Conservation (phyloP, 2,888 invertebrate species). For the Cerceris rybyensis region DNA sequence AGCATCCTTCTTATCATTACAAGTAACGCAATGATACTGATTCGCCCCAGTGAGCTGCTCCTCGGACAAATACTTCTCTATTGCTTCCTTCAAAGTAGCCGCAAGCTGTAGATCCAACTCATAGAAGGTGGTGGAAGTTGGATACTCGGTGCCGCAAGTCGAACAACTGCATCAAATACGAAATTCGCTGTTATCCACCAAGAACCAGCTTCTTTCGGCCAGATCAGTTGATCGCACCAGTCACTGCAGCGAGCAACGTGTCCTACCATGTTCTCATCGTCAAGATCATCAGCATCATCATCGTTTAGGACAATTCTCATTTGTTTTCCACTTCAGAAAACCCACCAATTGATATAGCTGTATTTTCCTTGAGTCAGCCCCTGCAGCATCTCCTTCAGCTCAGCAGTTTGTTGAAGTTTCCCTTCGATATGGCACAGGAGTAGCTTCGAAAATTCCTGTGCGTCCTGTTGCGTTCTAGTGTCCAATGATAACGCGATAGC, state of each 20-base stretch:
- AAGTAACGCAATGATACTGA: constrained; percentile 84
- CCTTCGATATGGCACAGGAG: constrained; percentile 84
- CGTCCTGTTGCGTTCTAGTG: constrained; percentile 85
- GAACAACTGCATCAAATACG: constrained; percentile 66
- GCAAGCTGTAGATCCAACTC: constrained; percentile 85
- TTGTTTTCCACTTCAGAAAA: constrained; percentile 71
- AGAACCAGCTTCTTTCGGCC: constrained; percentile 55
- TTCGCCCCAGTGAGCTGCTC: constrained; percentile 85
- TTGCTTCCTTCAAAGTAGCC: constrained; percentile 83
- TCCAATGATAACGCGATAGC: constrained; percentile 84
- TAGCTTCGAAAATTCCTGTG: constrained; percentile 86
- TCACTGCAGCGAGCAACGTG: constrained; percentile 69
- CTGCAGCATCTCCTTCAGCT: constrained; percentile 74
- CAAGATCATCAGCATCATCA: constrained; percentile 68
- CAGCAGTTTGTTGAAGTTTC: constrained; percentile 79
- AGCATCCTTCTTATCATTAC: constrained; percentile 84
- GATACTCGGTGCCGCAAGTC: constrained; percentile 83
- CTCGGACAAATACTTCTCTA: constrained; percentile 84
- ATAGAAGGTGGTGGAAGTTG: constrained; percentile 84
- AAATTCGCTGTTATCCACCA: constrained; percentile 46
- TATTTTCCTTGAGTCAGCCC: constrained; percentile 78
- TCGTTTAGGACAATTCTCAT: constrained; percentile 69
- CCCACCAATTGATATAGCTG: constrained; percentile 76
- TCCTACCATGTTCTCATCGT: constrained; percentile 70
- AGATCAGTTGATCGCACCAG: constrained; percentile 70